Evolutionary conservation across 23 tunicate genomes (phyloP).

Genomic region (Halocynthia roretzi): DNA sequence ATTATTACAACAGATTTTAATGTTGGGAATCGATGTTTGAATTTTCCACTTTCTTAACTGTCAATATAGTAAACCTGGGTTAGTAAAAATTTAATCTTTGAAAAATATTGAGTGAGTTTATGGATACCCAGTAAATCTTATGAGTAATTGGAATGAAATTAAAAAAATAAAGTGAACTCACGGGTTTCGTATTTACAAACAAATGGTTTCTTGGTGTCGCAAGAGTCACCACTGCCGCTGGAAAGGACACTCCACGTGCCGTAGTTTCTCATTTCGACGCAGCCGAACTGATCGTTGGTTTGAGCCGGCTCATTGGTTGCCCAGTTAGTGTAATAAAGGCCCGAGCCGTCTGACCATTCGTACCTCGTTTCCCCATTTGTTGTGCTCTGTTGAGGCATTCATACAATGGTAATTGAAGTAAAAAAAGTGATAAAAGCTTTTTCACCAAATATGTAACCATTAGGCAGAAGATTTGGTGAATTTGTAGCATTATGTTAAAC

Average conservation of each 20-base stretch:
- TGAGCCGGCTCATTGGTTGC: slow-evolving; percentile 59
- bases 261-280: slow-evolving; percentile 43
- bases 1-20: background rate
- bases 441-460: no score
- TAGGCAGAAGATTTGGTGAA: no score
- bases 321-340: slow-evolving; percentile 78
- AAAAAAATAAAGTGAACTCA: slow-evolving; percentile 2
- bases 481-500: no score
- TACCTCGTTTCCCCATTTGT: slow-evolving; percentile 33
- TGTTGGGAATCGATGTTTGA: background rate
- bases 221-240: slow-evolving; percentile 15
- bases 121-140: no score
- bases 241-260: slow-evolving; percentile 50
- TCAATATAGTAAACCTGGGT: no score
- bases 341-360: slow-evolving; percentile 75
- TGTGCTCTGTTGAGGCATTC: slow-evolving; percentile 13
- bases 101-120: no score
- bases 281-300: slow-evolving; percentile 19
- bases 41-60: background rate
- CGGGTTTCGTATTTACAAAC: slow-evolving; percentile 81
- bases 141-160: no score
- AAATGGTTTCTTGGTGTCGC: slow-evolving; percentile 36
- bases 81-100: no score
- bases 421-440: no score
- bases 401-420: no score